Evolutionary conservation across 2,113 vertebrate genomes (phyloP), one percentile per base, ranked within the genome.

Genomic region (Bettongia penicillata): DNA sequence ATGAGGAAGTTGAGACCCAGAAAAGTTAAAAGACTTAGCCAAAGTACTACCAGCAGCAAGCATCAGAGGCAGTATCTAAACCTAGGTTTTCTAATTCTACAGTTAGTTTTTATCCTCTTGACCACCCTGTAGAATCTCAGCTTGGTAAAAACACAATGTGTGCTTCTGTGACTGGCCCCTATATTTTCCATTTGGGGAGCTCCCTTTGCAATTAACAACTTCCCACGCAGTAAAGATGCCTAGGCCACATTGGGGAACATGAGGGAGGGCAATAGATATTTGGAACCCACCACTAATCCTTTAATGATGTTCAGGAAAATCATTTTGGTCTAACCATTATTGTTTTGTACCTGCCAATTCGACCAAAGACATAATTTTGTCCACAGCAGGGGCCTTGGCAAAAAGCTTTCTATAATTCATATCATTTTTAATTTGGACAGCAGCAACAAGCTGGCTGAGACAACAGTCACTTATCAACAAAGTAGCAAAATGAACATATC

Each of bases 391-490:
- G 90, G 37, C 92, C 48, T 98, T 90, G 51, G 84, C 91, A 91
- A 92, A 95, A 84, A 95, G 89, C 95, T 96, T 96, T 95, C 48
- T 97, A 92, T 96, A 96, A 96, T 97, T 97, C 94, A 97, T 91
- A 92, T 52, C 91, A 90, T 95, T 97, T 96, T 97, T 97, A 97
- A 98, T 97, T 98, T 97, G 92, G 94, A 92, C 95, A 96, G 94
- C 96, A 97, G 94, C 90, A 94, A 93, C 92, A 95, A 98, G 94
- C 94, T 90, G 90, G 93, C 91, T 96, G 96, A 94, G 95, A 93
- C 95, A 97, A 95, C 97, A 94, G 97, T 90, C 52, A 68, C 90
- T 95, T 97, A 96, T 92, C 89, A 97, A 96, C 52, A 95, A 26
- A 68, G 91, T 3, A 90, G 93, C 93, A 93, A 97, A 97, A 96